Evolutionary conservation across 2,113 vertebrate genomes (phyloP).

Genomic region (Salvelinus fontinalis): DNA sequence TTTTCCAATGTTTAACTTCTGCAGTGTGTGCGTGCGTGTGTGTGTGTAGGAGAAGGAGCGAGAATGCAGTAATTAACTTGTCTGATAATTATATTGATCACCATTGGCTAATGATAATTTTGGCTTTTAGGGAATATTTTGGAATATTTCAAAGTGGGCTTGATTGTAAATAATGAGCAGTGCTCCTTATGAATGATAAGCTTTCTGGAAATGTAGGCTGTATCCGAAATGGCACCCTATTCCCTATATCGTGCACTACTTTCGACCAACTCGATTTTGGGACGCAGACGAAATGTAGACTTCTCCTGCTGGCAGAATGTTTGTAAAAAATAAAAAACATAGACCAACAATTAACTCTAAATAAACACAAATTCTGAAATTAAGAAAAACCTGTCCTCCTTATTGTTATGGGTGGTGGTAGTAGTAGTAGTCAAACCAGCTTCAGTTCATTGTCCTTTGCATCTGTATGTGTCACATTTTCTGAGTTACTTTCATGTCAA

Average conservation of each 20-base stretch:
- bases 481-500: too few species aligned
- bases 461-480: too few species aligned
- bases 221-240: too few species aligned
- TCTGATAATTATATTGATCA: constrained; percentile 7
- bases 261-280: not conserved
- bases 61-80: not conserved
- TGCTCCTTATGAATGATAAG: constrained; percentile 42
- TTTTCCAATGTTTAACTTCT: constrained; percentile 36
- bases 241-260: too few species aligned
- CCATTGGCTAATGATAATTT: constrained; percentile 29
- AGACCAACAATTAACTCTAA: constrained; percentile 48
- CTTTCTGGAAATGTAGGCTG: not conserved
- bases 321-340: constrained; percentile 53
- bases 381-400: not conserved
- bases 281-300: constrained; percentile 34
- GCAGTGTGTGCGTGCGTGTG: not conserved
- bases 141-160: constrained; percentile 37
- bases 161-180: constrained; percentile 62
- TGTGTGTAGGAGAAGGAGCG: not conserved
- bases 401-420: not conserved
- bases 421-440: not conserved
- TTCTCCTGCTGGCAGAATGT: constrained; percentile 74
- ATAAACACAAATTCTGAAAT: constrained; percentile 60
- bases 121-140: constrained; percentile 7
- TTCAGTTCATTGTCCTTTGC: too few species aligned